A percentile compares a stretch with the other conserved stretches of the same genome.
phyloP scores from a whole-genome alignment of 2,888 invertebrate genomes.

The Galerucella nymphaeae region DNA sequence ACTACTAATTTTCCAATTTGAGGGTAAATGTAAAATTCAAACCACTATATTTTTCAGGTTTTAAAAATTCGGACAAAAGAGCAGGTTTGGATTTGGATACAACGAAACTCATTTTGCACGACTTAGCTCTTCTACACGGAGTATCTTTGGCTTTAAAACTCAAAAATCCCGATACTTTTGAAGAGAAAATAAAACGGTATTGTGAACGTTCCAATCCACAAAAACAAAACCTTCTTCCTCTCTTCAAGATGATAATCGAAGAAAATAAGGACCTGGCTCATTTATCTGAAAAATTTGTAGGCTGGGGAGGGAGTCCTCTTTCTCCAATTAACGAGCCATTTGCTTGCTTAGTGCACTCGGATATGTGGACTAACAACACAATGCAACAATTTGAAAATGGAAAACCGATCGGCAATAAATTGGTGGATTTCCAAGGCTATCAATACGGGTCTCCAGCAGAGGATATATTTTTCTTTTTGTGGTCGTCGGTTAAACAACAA shows the following conservation, averaged over 20 bases:
- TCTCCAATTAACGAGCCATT: conserved; percentile 54
- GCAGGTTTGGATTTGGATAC: conserved; percentile 67
- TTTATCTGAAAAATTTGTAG: conserved; percentile 9
- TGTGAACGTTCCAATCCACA: conserved; percentile 29
- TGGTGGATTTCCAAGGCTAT: conserved; percentile 71
- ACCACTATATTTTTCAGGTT: conserved; percentile 58
- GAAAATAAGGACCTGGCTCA: conserved; percentile 23
- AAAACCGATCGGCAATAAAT: conserved; percentile 56
- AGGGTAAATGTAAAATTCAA: no score
- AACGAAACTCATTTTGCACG: conserved; percentile 63
- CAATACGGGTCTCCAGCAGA: conserved; percentile 67
- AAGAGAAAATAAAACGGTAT: conserved; percentile 58
- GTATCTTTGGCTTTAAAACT: conserved; percentile 67
- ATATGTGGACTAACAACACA: conserved; percentile 72
- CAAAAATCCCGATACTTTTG: conserved; percentile 62
- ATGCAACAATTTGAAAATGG: conserved; percentile 64
- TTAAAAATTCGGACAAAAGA: conserved; percentile 65
- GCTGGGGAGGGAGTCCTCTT: conserved; percentile 14
- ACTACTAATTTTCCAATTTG: no score
- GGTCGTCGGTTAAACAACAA: conserved; percentile 64
- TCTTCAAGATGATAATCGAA: conserved; percentile 11
- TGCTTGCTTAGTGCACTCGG: conserved; percentile 68
- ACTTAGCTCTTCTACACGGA: conserved; percentile 69
- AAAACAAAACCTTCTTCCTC: background rate
- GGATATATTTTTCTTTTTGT: conserved; percentile 69